These are phyloP conservation scores for Matsumyia berberina DNA, from an alignment of 2,888 invertebrate genomes.

Conservation along the genomic window DNA sequence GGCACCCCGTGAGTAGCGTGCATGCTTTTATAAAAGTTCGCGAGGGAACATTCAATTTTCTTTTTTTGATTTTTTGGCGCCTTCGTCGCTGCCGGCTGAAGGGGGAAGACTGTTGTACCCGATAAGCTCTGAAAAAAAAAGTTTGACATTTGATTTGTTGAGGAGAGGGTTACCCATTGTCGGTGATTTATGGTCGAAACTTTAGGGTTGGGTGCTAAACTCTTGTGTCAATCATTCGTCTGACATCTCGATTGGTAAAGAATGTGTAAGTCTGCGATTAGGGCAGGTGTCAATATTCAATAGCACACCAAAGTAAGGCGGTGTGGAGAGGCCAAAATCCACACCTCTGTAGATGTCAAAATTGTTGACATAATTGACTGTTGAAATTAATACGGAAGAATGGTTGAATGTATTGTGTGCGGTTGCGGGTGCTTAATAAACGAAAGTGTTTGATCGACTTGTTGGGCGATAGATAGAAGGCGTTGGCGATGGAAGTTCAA, in stretches of 20 bases:
- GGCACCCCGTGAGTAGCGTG: background rate
- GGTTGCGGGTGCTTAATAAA: background rate
- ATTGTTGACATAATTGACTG: constrained; percentile 33
- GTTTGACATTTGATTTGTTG: constrained; percentile 33
- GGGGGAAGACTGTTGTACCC: background rate
- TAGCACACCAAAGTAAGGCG: background rate
- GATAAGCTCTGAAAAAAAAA: constrained; percentile 8
- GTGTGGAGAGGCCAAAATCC: background rate
- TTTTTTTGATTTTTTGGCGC: constrained; percentile 49
- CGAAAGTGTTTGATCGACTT: constrained; percentile 17
- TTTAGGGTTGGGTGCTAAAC: background rate
- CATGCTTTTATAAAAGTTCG: constrained; percentile 19
- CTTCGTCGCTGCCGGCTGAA: constrained; percentile 17
- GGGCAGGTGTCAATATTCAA: constrained; percentile 29
- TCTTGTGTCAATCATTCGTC: background rate
- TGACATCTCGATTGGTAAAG: constrained; percentile 18
- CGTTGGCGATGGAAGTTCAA: constrained; percentile 9
- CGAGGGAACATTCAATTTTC: constrained; percentile 53
- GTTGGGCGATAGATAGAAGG: constrained; percentile 23
- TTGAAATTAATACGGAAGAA: constrained; percentile 21
- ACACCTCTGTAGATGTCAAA: constrained; percentile 41
- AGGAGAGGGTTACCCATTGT: background rate
- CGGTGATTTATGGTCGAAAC: constrained; percentile 17
- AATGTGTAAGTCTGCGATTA: constrained; percentile 31
- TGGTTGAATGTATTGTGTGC: constrained; percentile 1